phyloP scores from a whole-genome alignment of 53 echinoderm and acorn worm species.

The Arbacia lixula region DNA sequence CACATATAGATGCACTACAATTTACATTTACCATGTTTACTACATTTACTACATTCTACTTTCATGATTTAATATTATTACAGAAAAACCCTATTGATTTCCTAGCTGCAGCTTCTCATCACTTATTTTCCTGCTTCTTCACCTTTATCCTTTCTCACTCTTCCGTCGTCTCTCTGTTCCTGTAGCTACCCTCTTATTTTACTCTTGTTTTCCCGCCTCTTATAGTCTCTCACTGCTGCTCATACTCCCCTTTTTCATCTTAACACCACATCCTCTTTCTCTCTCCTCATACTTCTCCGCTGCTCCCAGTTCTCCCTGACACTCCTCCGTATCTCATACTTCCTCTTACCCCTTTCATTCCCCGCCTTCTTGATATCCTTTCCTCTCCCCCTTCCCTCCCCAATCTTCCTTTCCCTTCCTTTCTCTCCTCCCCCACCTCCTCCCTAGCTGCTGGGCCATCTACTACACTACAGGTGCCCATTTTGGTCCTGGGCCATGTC shows the following conservation, averaged over 20 bases:
- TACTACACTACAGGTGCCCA: too few species aligned
- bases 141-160: not conserved
- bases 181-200: not conserved
- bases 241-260: not conserved
- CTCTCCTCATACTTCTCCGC: not conserved
- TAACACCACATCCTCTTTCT: not conserved
- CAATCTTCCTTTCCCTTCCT: not conserved
- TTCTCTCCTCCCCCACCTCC: not conserved
- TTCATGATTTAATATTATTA: too few species aligned
- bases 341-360: not conserved
- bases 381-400: not conserved
- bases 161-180: not conserved
- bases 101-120: too few species aligned
- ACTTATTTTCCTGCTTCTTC: not conserved
- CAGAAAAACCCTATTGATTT: too few species aligned
- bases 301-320: not conserved
- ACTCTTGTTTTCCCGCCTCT: not conserved
- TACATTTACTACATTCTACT: too few species aligned
- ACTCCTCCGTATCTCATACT: not conserved
- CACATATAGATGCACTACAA: too few species aligned
- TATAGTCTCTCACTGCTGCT: not conserved
- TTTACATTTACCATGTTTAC: too few species aligned
- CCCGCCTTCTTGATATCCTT: not conserved
- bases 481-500: too few species aligned
- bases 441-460: too few species aligned